Base-by-base conservation (phyloP, 2,797 vertebrate species). In the Sebastes aleutianus region DNA sequence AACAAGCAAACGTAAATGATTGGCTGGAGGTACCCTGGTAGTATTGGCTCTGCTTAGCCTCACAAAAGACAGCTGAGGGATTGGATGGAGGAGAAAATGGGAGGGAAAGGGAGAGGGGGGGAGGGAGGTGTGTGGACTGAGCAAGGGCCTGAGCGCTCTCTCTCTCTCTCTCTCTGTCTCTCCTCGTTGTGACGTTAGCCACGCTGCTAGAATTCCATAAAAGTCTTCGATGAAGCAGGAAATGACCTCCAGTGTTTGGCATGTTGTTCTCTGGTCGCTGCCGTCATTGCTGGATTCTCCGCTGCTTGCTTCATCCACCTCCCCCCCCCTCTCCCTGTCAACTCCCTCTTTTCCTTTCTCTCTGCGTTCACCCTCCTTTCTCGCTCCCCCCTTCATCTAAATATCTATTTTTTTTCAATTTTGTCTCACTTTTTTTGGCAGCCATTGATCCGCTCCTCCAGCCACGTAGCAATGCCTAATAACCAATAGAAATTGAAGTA, bases 191-290 rank as follows among this genome's bases (percentile, higher is more conserved):
- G 94, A 93, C 80, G 89, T 88, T 82, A 74, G 79, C 83, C 79
- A 88, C 65, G 84, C 90, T 85, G 86, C 86, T 89, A 93, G 92
- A 95, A 95, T 95, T 96, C 95, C 93, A 95, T 95, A 96, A 95
- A 96, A 95, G 95, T 96, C 92, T 95, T 96, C 82, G 80, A 91
- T 64, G 84, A 76, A 94, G 92, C 95, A 96, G 96, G 96, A 97
- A 96, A 95, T 97, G 95, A 96, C 95, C 95, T 94, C 83, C 85
- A 89, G 85, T 83, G 91, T 95, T 96, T 93, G 96, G 95, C 96
- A 96, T 95, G 95, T 90, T 93, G 92, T 87, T 92, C 90, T 84
- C 94, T 91, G 89, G 89, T 93, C 78, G 56, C 92, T 95, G 92
- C 83, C 89, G 93, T 96, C 95, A 95, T 89, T 81, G 80, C 87